These are phyloP conservation scores for Centrocercus urophasianus DNA, from an alignment of 2,113 vertebrate species.

Conservation along the genomic window DNA sequence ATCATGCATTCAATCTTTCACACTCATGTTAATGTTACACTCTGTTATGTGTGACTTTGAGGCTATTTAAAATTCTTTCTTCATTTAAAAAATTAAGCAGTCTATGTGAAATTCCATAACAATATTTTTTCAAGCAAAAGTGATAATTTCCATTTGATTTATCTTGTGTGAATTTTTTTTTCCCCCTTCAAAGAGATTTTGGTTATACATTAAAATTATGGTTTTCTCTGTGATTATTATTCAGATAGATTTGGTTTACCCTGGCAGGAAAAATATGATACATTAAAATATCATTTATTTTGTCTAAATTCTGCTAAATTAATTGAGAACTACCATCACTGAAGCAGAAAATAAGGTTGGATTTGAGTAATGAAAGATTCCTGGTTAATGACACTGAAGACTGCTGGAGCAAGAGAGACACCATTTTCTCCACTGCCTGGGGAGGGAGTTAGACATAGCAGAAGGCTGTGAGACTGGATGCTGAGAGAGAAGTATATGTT, in stretches of 20 bases:
- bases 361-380: slow-evolving; percentile 43
- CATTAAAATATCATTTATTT: slow-evolving; percentile 52
- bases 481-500: neutral
- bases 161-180: neutral
- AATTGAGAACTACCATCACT: slow-evolving; percentile 54
- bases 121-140: neutral
- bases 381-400: slow-evolving; percentile 48
- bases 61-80: neutral
- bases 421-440: neutral
- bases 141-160: neutral
- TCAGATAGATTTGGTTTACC: neutral
- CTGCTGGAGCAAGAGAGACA: neutral
- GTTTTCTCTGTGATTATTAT: slow-evolving; percentile 29
- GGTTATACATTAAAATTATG: neutral
- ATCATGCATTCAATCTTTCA: accelerated
- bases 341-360: slow-evolving; percentile 62
- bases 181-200: neutral
- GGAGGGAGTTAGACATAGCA: neutral
- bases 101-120: neutral
- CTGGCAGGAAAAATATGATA: neutral
- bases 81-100: neutral
- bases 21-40: accelerated
- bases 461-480: neutral
- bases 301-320: slow-evolving; percentile 61
- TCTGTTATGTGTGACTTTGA: neutral